Conservation (phyloP, 2,888 invertebrate genomes). For the Hydroisotoma schaefferi region DNA sequence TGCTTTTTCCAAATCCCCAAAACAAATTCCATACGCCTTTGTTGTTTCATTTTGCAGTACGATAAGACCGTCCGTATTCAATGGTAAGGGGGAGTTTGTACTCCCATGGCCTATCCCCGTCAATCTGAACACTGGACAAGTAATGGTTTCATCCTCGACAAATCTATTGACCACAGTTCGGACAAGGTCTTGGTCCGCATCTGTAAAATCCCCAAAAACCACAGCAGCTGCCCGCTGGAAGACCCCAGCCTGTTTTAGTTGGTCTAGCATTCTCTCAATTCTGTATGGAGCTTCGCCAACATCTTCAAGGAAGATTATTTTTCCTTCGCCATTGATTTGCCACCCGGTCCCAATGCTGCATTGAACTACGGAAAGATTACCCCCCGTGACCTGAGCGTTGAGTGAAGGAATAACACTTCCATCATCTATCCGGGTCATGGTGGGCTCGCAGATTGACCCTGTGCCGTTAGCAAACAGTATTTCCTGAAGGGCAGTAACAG, state of each 20-base stretch:
- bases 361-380: conserved; percentile 29
- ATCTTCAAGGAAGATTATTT: conserved; percentile 37
- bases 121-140: conserved; percentile 28
- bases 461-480: conserved; percentile 21
- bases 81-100: conserved; percentile 29
- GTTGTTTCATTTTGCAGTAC: neutral
- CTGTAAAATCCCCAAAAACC: conserved; percentile 39
- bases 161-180: conserved; percentile 25
- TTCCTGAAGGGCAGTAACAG: conserved; percentile 15
- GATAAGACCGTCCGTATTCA: conserved; percentile 27
- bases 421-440: conserved; percentile 21
- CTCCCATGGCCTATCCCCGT: conserved; percentile 31
- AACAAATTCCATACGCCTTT: too few relatives aligned
- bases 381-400: conserved; percentile 22
- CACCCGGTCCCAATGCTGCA: conserved; percentile 31
- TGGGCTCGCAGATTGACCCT: conserved; percentile 18
- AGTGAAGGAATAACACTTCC: conserved; percentile 14
- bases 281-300: conserved; percentile 32
- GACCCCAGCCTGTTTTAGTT: conserved; percentile 31
- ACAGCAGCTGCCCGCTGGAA: conserved; percentile 23
- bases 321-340: conserved; percentile 19
- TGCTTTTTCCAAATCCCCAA: too few relatives aligned
- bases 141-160: conserved; percentile 16
- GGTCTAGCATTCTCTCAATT: conserved; percentile 28
- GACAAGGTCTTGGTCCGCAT: conserved; percentile 23